Percentiles rank a stretch among this genome's conserved stretches.
These are phyloP conservation scores for Cryptus viduatorius DNA, from an alignment of 2,888 invertebrate species.

Conservation along the genomic window DNA sequence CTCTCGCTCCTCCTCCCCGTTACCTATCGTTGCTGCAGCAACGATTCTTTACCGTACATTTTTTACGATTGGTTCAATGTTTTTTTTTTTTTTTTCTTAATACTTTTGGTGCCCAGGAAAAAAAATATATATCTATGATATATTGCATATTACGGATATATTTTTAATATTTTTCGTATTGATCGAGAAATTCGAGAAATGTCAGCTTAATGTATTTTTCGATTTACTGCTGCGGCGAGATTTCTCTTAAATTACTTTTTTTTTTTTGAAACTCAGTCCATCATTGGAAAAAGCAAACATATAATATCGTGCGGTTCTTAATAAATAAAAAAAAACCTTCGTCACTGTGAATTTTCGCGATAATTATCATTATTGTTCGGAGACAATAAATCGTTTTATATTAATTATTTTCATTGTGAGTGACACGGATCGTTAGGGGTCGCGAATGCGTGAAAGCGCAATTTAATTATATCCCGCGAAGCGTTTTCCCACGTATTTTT, in stretches of 20 bases:
- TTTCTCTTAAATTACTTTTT: no score
- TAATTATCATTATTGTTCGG: constrained; percentile 25
- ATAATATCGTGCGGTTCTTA: not conserved
- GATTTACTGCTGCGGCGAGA: no score
- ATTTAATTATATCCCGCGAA: constrained; percentile 46
- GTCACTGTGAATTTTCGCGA: constrained; percentile 6
- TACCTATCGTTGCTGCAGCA: not conserved
- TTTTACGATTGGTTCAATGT: not conserved
- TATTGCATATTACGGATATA: no score
- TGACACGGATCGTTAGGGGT: constrained; percentile 61
- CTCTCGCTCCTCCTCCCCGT: constrained; percentile 41
- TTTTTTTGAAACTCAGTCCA: no score
- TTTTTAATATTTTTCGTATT: no score
- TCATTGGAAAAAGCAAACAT: no score
- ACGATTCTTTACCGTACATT: not conserved
- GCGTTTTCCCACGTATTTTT: constrained; percentile 16
- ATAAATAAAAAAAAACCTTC: not conserved
- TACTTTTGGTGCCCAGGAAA: not conserved
- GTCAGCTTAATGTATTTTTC: no score
- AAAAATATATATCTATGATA: no score
- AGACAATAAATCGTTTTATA: constrained; percentile 60
- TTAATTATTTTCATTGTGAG: constrained; percentile 36
- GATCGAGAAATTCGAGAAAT: no score
- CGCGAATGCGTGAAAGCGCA: constrained; percentile 58
- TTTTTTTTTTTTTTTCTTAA: not conserved